Conservation (phyloP, 2,888 invertebrate genomes). For the Euproctis similis region DNA sequence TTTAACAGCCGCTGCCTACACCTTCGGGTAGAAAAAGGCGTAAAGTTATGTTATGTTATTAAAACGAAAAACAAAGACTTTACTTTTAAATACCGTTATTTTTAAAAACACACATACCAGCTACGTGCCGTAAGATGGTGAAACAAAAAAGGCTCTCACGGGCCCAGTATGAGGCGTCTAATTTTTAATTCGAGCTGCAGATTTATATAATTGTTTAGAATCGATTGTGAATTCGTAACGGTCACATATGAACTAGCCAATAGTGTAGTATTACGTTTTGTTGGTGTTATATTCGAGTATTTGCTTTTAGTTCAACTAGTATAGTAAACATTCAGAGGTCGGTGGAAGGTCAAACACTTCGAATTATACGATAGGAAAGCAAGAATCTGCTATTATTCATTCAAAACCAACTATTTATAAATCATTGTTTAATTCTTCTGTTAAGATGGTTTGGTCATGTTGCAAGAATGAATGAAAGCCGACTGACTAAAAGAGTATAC, state of each 20-base stretch:
- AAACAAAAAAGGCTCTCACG: conserved; percentile 43
- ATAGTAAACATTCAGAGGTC: conserved; percentile 8
- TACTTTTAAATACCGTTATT: conserved; percentile 23
- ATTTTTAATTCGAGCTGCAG: conserved; percentile 61
- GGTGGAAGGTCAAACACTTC: conserved; percentile 7
- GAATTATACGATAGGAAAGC: no score
- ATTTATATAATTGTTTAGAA: conserved; percentile 52
- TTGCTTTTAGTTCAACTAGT: conserved; percentile 18
- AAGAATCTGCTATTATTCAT: no score
- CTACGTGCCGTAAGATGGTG: no score
- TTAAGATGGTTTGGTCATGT: no score
- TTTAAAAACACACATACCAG: conserved; percentile 17
- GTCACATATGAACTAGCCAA: conserved; percentile 29
- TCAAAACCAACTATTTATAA: no score
- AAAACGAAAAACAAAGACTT: no score
- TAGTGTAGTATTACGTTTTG: conserved; percentile 30
- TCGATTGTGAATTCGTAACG: conserved; percentile 53
- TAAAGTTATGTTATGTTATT: no score
- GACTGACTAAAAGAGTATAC: no score
- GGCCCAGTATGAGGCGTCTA: conserved; percentile 45
- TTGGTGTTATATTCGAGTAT: conserved; percentile 8
- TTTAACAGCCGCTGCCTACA: no score
- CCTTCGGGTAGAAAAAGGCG: no score
- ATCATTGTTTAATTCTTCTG: no score
- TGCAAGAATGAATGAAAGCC: no score